Conservation (phyloP, 2,113 vertebrate species). For the Leiothrix lutea region DNA sequence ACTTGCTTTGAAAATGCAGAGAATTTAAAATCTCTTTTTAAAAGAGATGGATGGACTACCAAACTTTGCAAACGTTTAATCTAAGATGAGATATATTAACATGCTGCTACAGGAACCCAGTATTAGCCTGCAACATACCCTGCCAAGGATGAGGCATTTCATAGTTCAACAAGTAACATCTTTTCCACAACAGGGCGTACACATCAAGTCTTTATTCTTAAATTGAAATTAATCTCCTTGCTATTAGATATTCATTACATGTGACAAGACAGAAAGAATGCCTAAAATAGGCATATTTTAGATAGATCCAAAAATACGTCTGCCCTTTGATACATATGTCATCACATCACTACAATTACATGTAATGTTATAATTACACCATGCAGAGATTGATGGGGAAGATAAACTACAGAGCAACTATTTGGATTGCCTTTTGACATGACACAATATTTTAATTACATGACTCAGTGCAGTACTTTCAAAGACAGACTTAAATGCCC, state of each 20-base stretch:
- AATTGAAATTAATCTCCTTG: not conserved
- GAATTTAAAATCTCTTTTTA: not conserved
- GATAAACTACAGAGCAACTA: not conserved
- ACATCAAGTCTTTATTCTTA: not conserved
- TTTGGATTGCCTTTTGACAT: not conserved
- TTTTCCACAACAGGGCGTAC: not conserved
- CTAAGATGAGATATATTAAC: not conserved
- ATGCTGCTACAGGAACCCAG: not conserved
- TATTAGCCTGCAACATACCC: not conserved
- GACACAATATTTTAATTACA: not conserved
- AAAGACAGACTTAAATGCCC: not conserved
- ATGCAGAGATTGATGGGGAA: not conserved
- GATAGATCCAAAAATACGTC: not conserved
- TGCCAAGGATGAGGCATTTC: not conserved
- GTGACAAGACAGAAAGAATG: not conserved
- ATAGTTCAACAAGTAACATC: not conserved
- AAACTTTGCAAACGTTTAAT: not conserved
- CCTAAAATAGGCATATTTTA: not conserved
- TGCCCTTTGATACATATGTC: not conserved
- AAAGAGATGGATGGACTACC: not conserved
- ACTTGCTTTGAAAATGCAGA: not conserved
- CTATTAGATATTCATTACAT: not conserved
- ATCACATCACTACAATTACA: not conserved
- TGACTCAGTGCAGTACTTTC: not conserved
- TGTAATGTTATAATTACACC: not conserved